phyloP scores from a whole-genome alignment of 2,797 vertebrate genomes.

The Onychomys arenicola region DNA sequence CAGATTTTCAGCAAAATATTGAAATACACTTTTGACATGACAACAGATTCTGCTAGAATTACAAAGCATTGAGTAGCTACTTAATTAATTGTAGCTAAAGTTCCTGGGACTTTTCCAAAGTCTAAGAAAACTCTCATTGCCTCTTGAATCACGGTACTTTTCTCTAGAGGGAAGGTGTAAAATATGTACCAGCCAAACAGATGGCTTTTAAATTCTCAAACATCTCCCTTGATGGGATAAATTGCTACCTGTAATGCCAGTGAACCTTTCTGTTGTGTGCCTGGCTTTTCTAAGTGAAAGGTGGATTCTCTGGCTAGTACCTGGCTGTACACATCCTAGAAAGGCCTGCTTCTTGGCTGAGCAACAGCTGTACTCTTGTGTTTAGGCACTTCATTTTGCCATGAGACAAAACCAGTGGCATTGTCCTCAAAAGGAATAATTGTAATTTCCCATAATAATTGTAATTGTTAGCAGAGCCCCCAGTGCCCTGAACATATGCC shows the following conservation, averaged over 20 bases:
- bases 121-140: background rate
- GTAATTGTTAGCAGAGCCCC: slow-evolving; percentile 31
- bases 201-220: slow-evolving; percentile 18
- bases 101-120: slow-evolving; percentile 18
- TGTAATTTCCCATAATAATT: slow-evolving; percentile 51
- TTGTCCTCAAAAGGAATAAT: slow-evolving; percentile 20
- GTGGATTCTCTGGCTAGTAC: background rate
- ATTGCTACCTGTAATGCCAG: background rate
- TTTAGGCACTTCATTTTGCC: slow-evolving; percentile 29
- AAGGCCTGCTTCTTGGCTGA: slow-evolving; percentile 33
- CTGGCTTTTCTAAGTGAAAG: background rate
- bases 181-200: slow-evolving; percentile 32
- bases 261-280: background rate
- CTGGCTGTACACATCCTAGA: background rate
- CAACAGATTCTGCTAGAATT: slow-evolving; percentile 49
- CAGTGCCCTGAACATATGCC: background rate
- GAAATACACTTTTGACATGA: slow-evolving; percentile 71
- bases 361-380: background rate
- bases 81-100: slow-evolving; percentile 65
- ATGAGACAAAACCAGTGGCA: background rate
- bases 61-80: slow-evolving; percentile 30
- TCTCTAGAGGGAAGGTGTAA: slow-evolving; percentile 52
- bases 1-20: slow-evolving; percentile 62
- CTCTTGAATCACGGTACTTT: slow-evolving; percentile 37
- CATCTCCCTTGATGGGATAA: background rate